Base-by-base conservation (phyloP, 2,113 vertebrate species). In the Polyodon spathula region DNA sequence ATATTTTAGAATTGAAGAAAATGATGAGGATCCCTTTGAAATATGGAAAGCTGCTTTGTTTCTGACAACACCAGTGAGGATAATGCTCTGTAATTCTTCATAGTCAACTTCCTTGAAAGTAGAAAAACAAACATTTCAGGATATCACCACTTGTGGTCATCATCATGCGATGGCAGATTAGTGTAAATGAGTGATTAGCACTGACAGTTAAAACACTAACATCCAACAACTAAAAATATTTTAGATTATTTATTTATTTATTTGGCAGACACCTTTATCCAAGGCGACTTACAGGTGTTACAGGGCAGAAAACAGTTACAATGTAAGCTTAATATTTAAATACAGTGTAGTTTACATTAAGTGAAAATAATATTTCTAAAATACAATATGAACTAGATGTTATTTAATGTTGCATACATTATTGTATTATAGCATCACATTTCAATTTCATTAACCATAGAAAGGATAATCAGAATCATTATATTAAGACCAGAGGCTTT, bases 41-140 rank as follows among this genome's bases (percentile, higher is more conserved):
- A 59, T 79, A 65, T 90, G 84, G 71, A 93, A 97, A 12, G 59
- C 37, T 15, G 92, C 93, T 73, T 86, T 83, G 4, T 98, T 98
- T 66, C 74, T 74, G 53, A 97, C 90, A 6, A 69, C 74, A 27
- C 97, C 76, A 4, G 63, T 54, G 59, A 98, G 73, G 6, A 86
- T 66, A 10, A 92, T 42, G 46, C 52, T 67, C 56, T 83, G 81
- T 1, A 86, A 38, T 16, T 87, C 68, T 74, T 98, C 95, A 57
- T 90, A 97, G 81, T 97, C 87, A 63, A 98, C 62, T 53, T 74
- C 73, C 94, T 96, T 71, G 5, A 53, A 71, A 66, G 71, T 77
- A 11, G 57, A 53, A 63, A 62, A 58, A 53, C 60, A 58, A 40
- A 76, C 15, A 65, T 64, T 17, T 46, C 54, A 58, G 40, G 4